phyloP scores from a whole-genome alignment of 2,113 vertebrate genomes.

The Athene noctua region DNA sequence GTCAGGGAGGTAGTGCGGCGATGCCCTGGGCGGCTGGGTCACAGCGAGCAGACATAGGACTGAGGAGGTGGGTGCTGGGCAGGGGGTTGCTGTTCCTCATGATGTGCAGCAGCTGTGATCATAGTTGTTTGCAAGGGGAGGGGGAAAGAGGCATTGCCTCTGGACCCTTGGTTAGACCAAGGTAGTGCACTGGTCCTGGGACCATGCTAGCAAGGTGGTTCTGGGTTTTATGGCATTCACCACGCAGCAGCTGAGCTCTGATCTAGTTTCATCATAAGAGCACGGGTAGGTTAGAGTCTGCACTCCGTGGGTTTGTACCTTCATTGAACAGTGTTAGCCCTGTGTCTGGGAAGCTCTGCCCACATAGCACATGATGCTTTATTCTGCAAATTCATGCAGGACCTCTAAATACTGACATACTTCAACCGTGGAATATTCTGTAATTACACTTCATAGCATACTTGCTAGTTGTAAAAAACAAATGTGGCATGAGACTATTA shows the following conservation, averaged over 20 bases:
- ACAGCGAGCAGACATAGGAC: rapidly evolving
- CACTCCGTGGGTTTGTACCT: rapidly evolving
- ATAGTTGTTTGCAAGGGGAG: background rate
- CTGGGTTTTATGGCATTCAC: background rate
- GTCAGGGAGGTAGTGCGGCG: rapidly evolving
- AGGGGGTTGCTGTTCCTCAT: rapidly evolving
- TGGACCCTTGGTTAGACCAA: background rate
- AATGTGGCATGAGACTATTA: background rate
- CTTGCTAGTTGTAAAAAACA: background rate
- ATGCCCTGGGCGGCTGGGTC: background rate
- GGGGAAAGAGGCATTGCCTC: too few species aligned
- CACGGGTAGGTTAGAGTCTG: background rate
- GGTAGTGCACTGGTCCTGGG: background rate
- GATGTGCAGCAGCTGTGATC: too few species aligned
- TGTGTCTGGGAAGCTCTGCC: background rate
- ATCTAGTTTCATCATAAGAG: rapidly evolving
- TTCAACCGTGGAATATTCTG: background rate
- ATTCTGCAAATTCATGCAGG: background rate
- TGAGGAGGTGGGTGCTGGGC: background rate
- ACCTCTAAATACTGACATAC: background rate
- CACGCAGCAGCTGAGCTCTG: background rate
- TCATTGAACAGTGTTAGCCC: background rate
- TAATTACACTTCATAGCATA: background rate
- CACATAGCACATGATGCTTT: rapidly evolving
- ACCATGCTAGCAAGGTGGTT: rapidly evolving